Conservation (phyloP, 2,888 invertebrate species). For the Acleris cristana region DNA sequence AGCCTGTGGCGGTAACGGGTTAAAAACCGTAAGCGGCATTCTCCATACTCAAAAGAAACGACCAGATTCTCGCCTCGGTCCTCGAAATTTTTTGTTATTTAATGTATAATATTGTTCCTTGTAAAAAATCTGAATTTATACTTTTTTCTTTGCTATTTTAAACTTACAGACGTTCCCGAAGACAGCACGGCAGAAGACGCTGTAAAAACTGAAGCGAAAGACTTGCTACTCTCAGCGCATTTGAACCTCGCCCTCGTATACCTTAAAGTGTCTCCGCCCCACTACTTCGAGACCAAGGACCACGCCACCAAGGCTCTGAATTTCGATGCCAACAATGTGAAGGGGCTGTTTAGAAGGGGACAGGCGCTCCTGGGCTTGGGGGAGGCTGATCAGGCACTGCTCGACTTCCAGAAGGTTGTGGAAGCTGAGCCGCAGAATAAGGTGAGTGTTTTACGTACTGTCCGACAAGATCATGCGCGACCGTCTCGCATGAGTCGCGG, state of each 20-base stretch:
- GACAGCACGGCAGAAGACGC: conserved; percentile 58
- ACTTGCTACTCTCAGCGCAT: conserved; percentile 87
- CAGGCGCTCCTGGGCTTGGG: conserved; percentile 90
- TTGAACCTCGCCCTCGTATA: conserved; percentile 93
- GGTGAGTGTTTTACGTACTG: conserved; percentile 48
- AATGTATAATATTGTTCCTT: too few relatives aligned
- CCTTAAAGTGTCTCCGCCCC: conserved; percentile 88
- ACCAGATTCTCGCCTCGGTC: too few relatives aligned
- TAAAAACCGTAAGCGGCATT: too few relatives aligned
- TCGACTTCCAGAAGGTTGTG: conserved; percentile 90
- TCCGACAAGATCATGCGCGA: too few relatives aligned
- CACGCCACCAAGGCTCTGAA: conserved; percentile 91
- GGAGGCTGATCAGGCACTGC: conserved; percentile 90
- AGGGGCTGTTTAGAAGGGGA: conserved; percentile 95
- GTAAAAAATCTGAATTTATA: too few relatives aligned
- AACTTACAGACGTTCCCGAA: conserved; percentile 56
- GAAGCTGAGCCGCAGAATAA: conserved; percentile 93
- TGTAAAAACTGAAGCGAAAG: conserved; percentile 53
- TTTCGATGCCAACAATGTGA: conserved; percentile 90
- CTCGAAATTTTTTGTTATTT: too few relatives aligned
- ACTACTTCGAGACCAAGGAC: conserved; percentile 87
- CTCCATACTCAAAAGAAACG: too few relatives aligned
- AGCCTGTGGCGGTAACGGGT: too few relatives aligned
- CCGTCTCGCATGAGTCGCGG: too few relatives aligned
- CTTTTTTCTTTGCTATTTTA: neutral